Conservation (phyloP, 2,797 vertebrate genomes). For the Anguilla pacifica region DNA sequence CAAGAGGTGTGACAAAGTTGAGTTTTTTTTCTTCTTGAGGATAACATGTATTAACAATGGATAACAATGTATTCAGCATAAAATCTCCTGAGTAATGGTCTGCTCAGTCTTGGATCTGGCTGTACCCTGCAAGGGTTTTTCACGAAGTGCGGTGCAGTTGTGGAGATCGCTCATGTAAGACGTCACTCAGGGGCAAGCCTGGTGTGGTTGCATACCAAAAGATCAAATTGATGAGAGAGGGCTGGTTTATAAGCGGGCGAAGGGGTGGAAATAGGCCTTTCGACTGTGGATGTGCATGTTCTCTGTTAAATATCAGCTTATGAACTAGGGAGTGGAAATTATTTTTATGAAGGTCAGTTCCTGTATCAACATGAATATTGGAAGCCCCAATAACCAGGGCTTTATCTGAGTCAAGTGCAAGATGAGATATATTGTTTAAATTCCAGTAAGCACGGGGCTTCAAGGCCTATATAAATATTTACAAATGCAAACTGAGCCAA, state of each 20-base stretch:
- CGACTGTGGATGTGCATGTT: background rate
- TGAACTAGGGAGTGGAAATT: background rate
- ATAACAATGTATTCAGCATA: background rate
- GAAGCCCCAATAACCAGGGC: background rate
- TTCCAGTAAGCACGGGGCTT: background rate
- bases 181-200: background rate
- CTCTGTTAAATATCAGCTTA: background rate
- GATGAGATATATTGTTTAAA: slow-evolving; percentile 9
- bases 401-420: background rate
- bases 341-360: background rate
- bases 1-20: background rate
- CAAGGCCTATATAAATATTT: slow-evolving; percentile 1
- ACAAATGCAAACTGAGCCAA: background rate
- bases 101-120: background rate
- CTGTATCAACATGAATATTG: background rate
- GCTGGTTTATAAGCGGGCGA: background rate
- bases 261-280: background rate
- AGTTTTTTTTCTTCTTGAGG: background rate
- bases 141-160: background rate
- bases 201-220: background rate
- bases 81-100: background rate
- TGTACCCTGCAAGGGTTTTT: background rate
- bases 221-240: background rate
- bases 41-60: too few species aligned
- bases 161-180: background rate